phyloP scores from a whole-genome alignment of 2,113 vertebrate genomes.

The Gracilinanus agilis region DNA sequence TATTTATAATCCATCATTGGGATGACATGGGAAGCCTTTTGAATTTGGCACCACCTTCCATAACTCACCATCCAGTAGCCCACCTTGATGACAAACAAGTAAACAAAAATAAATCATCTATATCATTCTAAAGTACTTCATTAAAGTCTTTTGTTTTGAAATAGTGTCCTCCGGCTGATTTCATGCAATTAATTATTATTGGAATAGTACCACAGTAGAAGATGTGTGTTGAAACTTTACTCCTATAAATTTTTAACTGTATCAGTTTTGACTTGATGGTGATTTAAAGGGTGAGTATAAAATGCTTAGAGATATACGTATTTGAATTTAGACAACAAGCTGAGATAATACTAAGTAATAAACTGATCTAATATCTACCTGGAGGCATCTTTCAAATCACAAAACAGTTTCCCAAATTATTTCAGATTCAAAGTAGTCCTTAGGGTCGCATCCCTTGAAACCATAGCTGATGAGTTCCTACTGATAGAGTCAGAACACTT shows the following conservation, averaged over 20 bases:
- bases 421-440: not conserved
- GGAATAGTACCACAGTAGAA: not conserved
- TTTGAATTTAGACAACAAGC: too few relatives aligned
- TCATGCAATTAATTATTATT: not conserved
- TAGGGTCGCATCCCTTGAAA: not conserved
- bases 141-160: not conserved
- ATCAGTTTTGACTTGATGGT: not conserved
- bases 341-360: too few relatives aligned
- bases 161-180: not conserved
- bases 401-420: too few relatives aligned
- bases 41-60: not conserved
- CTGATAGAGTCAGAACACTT: not conserved
- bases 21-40: not conserved
- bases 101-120: not conserved
- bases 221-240: not conserved
- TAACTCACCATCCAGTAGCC: not conserved
- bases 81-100: not conserved
- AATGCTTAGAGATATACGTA: too few relatives aligned
- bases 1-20: not conserved
- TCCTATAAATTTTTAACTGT: not conserved
- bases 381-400: too few relatives aligned
- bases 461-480: not conserved
- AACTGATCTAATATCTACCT: too few relatives aligned
- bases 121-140: not conserved
- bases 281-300: too few relatives aligned